Evolutionary conservation across 2,797 vertebrate genomes (phyloP).

Genomic region (Anableps anableps): DNA sequence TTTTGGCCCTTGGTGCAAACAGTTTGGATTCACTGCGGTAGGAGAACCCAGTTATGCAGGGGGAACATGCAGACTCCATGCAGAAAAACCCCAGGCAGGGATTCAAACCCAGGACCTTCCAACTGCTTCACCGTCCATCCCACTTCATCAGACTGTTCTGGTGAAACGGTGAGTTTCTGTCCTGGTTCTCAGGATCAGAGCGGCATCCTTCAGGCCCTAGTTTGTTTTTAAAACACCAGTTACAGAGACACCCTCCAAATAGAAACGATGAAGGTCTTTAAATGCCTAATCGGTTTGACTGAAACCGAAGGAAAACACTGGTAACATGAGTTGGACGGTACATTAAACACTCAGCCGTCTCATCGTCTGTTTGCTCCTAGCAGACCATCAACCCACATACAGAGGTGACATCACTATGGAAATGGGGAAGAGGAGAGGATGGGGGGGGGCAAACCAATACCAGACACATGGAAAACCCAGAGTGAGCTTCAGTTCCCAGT

Average conservation of each 20-base stretch:
- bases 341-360: constrained; percentile 5
- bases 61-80: not conserved
- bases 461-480: not conserved
- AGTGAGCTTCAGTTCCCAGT: not conserved
- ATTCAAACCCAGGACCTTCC: not conserved
- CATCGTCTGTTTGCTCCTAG: constrained; percentile 51
- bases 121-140: not conserved
- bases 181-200: not conserved
- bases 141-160: too few species aligned
- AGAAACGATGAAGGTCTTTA: not conserved
- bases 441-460: not conserved
- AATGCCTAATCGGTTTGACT: not conserved
- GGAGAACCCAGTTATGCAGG: not conserved
- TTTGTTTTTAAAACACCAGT: not conserved
- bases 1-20: too few species aligned
- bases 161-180: not conserved
- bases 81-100: not conserved
- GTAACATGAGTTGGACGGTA: not conserved
- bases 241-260: not conserved
- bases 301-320: not conserved
- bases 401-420: constrained; percentile 63
- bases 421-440: constrained; percentile 49
- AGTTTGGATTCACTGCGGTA: too few species aligned
- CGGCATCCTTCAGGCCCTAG: not conserved
- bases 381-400: constrained; percentile 75